Conservation (phyloP, 2,888 invertebrate genomes). For the Pollenia angustigena region DNA sequence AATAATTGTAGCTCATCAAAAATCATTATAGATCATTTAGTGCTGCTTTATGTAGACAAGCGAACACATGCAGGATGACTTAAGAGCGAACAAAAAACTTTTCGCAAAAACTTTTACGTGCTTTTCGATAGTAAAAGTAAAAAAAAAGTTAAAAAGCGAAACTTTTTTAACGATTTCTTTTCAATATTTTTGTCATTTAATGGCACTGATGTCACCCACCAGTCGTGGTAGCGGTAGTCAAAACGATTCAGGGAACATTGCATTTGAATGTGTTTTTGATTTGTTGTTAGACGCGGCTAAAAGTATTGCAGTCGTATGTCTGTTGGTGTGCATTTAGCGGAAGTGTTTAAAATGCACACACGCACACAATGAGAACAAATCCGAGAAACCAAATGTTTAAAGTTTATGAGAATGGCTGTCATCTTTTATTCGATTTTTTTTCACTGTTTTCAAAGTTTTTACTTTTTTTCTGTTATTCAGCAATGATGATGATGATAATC, state of each 20-base stretch:
- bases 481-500: slow-evolving; percentile 54
- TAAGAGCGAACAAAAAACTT: slow-evolving; percentile 4
- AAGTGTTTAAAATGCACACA: slow-evolving; percentile 47
- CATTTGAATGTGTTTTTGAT: slow-evolving; percentile 61
- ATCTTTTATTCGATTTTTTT: slow-evolving; percentile 59
- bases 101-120: slow-evolving; percentile 40
- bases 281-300: slow-evolving; percentile 45
- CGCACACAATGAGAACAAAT: slow-evolving; percentile 13
- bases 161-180: slow-evolving; percentile 18
- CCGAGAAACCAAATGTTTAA: slow-evolving; percentile 61
- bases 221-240: slow-evolving; percentile 28
- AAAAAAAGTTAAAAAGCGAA: background rate
- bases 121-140: slow-evolving; percentile 15
- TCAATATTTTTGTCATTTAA: slow-evolving; percentile 29
- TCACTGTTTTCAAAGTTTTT: slow-evolving; percentile 31
- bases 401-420: slow-evolving; percentile 71
- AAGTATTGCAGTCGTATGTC: background rate
- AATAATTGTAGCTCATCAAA: slow-evolving; percentile 64
- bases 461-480: slow-evolving; percentile 2
- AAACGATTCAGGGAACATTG: slow-evolving; percentile 14
- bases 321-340: slow-evolving; percentile 42
- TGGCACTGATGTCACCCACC: slow-evolving; percentile 59
- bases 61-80: slow-evolving; percentile 11
- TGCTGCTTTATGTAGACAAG: slow-evolving; percentile 22
- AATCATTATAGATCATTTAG: slow-evolving; percentile 65